phyloP scores from a whole-genome alignment of 2,113 vertebrate species.

The Dissostichus mawsoni region DNA sequence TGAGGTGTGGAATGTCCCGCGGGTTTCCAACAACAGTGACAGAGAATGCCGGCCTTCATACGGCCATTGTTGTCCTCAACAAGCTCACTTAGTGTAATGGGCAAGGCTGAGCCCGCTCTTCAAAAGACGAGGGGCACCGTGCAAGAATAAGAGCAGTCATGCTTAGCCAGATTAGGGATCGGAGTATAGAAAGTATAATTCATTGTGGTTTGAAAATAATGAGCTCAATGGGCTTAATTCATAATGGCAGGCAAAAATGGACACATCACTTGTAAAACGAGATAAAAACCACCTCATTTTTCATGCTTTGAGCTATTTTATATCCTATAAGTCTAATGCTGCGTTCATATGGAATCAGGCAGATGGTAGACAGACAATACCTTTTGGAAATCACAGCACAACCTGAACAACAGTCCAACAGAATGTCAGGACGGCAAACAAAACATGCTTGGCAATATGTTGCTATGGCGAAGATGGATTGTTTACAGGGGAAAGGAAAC shows the following conservation, averaged over 20 bases:
- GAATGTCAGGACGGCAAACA: no score
- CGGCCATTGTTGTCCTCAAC: constrained; percentile 75
- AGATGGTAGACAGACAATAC: no score
- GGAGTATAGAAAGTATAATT: constrained; percentile 60
- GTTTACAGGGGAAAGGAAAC: no score
- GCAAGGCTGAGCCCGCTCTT: constrained; percentile 60
- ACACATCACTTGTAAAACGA: constrained; percentile 21
- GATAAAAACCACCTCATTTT: neutral
- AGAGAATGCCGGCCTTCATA: constrained; percentile 71
- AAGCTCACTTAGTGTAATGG: constrained; percentile 79
- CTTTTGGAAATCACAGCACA: no score
- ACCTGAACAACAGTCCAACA: no score
- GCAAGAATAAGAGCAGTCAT: constrained; percentile 76
- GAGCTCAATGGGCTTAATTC: constrained; percentile 59
- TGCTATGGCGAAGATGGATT: no score
- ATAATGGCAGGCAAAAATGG: constrained; percentile 53
- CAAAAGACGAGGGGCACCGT: constrained; percentile 65
- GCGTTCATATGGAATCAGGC: no score
- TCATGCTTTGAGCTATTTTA: neutral
- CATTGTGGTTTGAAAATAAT: constrained; percentile 61
- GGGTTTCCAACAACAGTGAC: constrained; percentile 70
- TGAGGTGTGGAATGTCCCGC: constrained; percentile 79
- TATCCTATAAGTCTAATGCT: neutral
- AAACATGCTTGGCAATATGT: no score
- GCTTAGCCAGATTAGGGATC: constrained; percentile 74